Evolutionary conservation across 2,888 invertebrate species (phyloP).

Genomic region (Trypoxylon attenuatum): DNA sequence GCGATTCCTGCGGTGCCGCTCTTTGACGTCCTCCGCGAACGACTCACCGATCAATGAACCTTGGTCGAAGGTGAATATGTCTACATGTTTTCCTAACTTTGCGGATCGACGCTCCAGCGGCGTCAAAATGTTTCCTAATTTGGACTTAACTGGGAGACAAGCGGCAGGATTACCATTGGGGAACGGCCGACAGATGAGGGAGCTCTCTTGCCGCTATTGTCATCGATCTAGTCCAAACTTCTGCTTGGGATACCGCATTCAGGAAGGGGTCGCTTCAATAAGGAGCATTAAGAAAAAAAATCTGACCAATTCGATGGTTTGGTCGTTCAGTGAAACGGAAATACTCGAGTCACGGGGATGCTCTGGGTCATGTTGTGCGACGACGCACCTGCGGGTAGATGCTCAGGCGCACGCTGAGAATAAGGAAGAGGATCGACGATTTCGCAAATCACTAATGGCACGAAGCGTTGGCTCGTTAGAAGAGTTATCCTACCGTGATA

Average conservation of each 20-base stretch:
- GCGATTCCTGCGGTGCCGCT: neutral
- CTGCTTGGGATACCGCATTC: slow-evolving; percentile 26
- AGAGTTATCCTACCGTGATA: slow-evolving; percentile 66
- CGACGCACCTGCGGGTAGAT: slow-evolving; percentile 40
- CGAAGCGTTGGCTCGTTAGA: slow-evolving; percentile 65
- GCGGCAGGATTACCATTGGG: slow-evolving; percentile 17
- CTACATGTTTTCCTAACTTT: neutral
- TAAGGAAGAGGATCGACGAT: slow-evolving; percentile 41
- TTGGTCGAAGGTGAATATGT: too few species aligned
- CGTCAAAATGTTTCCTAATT: neutral
- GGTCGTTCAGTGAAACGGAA: slow-evolving; percentile 20
- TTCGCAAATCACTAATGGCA: slow-evolving; percentile 64
- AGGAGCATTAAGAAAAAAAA: slow-evolving; percentile 25
- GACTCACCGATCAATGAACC: too few species aligned
- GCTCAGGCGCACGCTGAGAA: neutral
- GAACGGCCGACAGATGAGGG: slow-evolving; percentile 10
- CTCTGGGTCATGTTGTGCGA: slow-evolving; percentile 30
- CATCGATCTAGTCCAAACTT: slow-evolving; percentile 20
- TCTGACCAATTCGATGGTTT: slow-evolving; percentile 34
- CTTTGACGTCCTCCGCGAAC: neutral
- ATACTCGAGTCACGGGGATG: too few species aligned
- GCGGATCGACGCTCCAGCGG: neutral
- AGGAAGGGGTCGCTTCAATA: slow-evolving; percentile 7
- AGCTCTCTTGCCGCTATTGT: slow-evolving; percentile 11
- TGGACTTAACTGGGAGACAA: neutral